Evolutionary conservation across 2,888 invertebrate genomes (phyloP), one percentile per base, ranked within the genome.

Genomic region (Drosophila meridionalis): DNA sequence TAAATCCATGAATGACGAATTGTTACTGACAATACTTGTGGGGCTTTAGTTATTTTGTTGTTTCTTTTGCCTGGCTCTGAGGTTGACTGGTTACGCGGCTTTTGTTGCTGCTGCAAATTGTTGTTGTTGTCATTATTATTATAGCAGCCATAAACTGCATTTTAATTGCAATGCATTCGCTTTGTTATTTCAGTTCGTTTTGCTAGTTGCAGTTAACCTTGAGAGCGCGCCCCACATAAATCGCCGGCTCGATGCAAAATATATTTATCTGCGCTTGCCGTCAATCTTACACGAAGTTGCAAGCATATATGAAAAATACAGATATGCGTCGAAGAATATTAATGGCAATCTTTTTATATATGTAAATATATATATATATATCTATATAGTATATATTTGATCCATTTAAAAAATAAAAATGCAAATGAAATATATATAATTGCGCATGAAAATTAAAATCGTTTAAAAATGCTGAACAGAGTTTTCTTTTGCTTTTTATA

Each of bases 101-200:
- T 47, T 68, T 74, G 30, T 55, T 58, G 36, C 47, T 66, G 60
- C 50, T 48, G 28, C 56, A 61, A 34, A 36, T 40, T 52, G 30
- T 53, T 64, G 45, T 62, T 72, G 20, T 71, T 73, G 20, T 71
- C 70, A 48, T 66, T 65, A 50, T 53, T 59, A 61, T 73, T 77
- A 50, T 64, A 30, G 64, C 69, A 55, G 59, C 76, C 73, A 69
- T 77, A 82, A 79, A 79, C 78, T 82, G 83, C 86, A 85, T 74
- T 85, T 88, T 90, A 87, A 90, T 87, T 90, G 78, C 80, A 78
- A 77, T 73, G 80, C 80, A 75, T 65, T 76, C 62, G 71, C 32
- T 68, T 82, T 87, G 72, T 73, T 78, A 65, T 70, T 83, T 73
- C 56, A 45, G 43, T 73, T 69, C 20, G 67, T 53, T 61, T 62